Conservation (phyloP, 1,140 invertebrate genomes). For the Atta cephalotes region DNA sequence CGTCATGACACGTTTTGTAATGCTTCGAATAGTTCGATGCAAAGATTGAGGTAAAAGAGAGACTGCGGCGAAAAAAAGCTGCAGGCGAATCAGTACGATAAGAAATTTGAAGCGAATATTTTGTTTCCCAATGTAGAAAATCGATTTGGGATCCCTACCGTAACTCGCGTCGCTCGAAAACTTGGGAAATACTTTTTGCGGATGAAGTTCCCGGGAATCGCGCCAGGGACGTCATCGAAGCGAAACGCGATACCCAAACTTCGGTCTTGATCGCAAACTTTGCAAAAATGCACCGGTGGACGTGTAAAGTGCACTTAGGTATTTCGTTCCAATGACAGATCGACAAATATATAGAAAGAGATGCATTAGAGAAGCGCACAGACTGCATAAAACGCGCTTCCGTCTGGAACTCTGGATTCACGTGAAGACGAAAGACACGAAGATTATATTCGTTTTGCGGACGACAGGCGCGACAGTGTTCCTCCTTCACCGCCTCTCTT, state of each 20-base stretch:
- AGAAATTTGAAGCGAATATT: slow-evolving; percentile 27
- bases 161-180: slow-evolving; percentile 27
- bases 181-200: slow-evolving; percentile 37
- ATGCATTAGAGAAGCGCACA: background rate
- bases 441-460: slow-evolving; percentile 51
- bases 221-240: slow-evolving; percentile 11
- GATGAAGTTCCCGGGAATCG: slow-evolving; percentile 17
- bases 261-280: slow-evolving; percentile 39
- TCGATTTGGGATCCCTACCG: slow-evolving; percentile 4
- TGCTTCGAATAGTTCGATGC: background rate
- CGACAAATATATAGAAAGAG: background rate
- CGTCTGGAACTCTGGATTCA: background rate
- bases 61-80: background rate
- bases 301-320: background rate
- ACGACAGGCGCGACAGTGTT: slow-evolving; percentile 17
- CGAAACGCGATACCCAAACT: slow-evolving; percentile 48
- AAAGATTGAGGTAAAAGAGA: background rate
- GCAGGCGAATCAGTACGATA: background rate
- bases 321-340: slow-evolving; percentile 23
- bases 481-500: background rate
- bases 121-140: slow-evolving; percentile 27
- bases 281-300: slow-evolving; percentile 12
- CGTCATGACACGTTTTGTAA: background rate
- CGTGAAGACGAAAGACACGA: slow-evolving; percentile 8
- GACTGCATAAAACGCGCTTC: background rate